These are phyloP conservation scores for Sternarchorhynchus goeldii DNA, from an alignment of 2,797 vertebrate genomes.

Conservation along the genomic window DNA sequence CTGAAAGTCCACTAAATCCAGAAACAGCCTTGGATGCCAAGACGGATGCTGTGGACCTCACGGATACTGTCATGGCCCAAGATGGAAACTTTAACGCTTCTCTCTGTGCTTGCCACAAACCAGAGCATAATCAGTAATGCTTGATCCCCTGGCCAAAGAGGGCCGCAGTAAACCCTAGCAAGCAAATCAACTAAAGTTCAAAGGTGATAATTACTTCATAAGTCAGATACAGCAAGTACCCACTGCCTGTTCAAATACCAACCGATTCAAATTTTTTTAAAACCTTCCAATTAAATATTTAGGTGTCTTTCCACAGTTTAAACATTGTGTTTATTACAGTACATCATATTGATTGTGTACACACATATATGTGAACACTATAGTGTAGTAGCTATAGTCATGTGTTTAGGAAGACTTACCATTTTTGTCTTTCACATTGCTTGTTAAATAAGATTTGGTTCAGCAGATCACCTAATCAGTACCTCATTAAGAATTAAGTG, in stretches of 20 bases:
- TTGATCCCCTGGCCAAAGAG: not conserved
- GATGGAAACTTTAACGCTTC: conserved; percentile 59
- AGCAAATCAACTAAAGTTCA: not conserved
- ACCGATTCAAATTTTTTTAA: not conserved
- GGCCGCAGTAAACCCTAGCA: not conserved
- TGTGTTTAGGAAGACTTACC: no score
- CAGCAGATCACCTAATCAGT: no score
- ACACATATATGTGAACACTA: no score
- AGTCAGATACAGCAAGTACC: not conserved
- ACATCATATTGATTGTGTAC: no score
- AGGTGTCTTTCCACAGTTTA: no score
- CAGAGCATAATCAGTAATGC: not conserved
- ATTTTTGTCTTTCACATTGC: no score
- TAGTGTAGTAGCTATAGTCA: no score
- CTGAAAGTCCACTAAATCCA: conserved; percentile 74
- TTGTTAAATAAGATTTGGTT: no score
- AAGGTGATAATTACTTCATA: not conserved
- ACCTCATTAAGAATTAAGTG: no score
- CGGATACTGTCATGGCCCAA: conserved; percentile 67
- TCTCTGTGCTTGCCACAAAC: conserved; percentile 15
- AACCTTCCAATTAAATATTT: no score
- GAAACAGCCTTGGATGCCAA: conserved; percentile 54
- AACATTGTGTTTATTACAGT: no score
- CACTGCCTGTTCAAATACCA: not conserved
- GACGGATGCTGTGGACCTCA: conserved; percentile 68